Conservation (phyloP, 2,113 vertebrate species). For the Lamprotornis superbus region DNA sequence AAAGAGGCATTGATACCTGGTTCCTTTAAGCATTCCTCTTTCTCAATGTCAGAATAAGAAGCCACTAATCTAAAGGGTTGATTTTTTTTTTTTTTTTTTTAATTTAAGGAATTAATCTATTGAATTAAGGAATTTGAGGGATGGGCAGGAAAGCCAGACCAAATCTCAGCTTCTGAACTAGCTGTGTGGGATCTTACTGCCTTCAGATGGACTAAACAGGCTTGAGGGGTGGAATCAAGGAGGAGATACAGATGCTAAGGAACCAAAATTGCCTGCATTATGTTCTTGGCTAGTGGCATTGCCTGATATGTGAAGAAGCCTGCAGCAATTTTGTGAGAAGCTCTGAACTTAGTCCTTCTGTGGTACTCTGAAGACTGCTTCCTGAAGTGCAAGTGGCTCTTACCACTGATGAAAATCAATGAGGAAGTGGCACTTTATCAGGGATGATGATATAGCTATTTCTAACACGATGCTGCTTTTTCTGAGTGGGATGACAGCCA, state of each 20-base stretch:
- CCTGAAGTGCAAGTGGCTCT: slow-evolving; percentile 10
- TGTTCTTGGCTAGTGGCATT: neutral
- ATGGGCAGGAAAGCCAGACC: neutral
- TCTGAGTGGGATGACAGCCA: neutral
- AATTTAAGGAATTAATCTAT: neutral
- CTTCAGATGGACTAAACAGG: neutral
- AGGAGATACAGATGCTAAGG: neutral
- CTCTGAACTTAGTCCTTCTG: neutral
- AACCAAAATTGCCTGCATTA: neutral
- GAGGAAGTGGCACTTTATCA: slow-evolving; percentile 1
- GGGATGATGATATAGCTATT: neutral
- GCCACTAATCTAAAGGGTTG: neutral
- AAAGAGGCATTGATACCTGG: neutral
- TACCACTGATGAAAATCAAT: slow-evolving; percentile 19
- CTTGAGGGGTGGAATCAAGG: neutral
- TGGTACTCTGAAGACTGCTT: neutral
- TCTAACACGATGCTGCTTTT: neutral
- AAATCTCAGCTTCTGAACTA: neutral
- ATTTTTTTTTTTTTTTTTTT: neutral
- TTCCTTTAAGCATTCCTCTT: neutral
- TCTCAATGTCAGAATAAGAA: neutral
- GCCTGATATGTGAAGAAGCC: neutral
- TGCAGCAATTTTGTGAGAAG: neutral
- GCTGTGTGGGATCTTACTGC: neutral
- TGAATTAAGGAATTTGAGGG: neutral